A percentile compares a stretch with the other conserved stretches of the same genome.
These are phyloP conservation scores for Drosophila tropicalis DNA, from an alignment of 1,140 invertebrate species.

Conservation along the genomic window DNA sequence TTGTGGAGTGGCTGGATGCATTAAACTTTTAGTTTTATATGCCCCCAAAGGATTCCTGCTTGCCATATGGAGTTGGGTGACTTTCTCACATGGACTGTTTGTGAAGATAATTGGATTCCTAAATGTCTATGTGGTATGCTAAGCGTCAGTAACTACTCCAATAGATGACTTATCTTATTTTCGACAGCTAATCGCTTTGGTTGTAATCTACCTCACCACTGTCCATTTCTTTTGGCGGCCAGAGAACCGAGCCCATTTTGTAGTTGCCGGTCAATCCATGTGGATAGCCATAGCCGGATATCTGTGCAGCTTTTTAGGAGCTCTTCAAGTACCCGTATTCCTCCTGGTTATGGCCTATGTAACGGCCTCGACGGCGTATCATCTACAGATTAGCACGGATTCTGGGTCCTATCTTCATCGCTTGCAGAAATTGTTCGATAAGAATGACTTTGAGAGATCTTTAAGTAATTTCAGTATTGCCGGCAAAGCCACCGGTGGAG, in stretches of 20 bases:
- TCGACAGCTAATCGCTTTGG: conserved; percentile 78
- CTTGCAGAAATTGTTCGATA: conserved; percentile 65
- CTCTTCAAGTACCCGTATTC: conserved; percentile 85
- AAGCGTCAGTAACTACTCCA: background rate
- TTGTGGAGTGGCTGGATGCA: conserved; percentile 61
- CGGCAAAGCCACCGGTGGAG: conserved; percentile 26
- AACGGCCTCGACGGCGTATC: conserved; percentile 85
- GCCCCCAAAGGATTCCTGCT: conserved; percentile 85
- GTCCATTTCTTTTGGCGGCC: conserved; percentile 86
- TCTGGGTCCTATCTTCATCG: conserved; percentile 59
- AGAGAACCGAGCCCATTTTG: conserved; percentile 84
- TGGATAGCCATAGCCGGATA: conserved; percentile 86
- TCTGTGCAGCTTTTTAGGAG: conserved; percentile 85
- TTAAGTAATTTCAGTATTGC: conserved; percentile 63
- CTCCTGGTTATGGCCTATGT: conserved; percentile 79
- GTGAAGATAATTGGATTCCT: conserved; percentile 83
- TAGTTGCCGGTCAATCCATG: conserved; percentile 84
- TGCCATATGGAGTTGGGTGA: conserved; percentile 83
- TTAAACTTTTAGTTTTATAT: conserved; percentile 83
- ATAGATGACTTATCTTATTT: background rate
- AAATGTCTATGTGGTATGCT: conserved; percentile 83
- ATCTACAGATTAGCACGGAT: conserved; percentile 76
- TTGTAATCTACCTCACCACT: conserved; percentile 84
- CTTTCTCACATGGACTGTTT: conserved; percentile 80
- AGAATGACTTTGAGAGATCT: conserved; percentile 67